These are phyloP conservation scores for Gyrodactylus salaris DNA, from an alignment of 1,140 invertebrate species.

Conservation along the genomic window DNA sequence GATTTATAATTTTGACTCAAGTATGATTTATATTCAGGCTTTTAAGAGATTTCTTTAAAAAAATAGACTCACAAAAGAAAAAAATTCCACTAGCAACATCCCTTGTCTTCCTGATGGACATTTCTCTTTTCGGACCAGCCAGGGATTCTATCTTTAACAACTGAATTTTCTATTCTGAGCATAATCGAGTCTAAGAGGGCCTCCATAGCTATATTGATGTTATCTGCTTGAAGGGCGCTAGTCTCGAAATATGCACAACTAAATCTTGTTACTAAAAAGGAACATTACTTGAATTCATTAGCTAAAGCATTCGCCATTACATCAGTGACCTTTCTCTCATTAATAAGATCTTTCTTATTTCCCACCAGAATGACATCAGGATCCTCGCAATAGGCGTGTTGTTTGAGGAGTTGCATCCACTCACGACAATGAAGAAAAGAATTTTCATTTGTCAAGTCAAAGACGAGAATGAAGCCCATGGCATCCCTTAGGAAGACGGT, in stretches of 20 bases:
- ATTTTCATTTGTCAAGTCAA: conserved; percentile 73
- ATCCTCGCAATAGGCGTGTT: conserved; percentile 65
- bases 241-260: conserved; percentile 40
- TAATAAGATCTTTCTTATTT: conserved; percentile 57
- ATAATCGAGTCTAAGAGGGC: conserved; percentile 51
- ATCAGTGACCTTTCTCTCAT: conserved; percentile 39
- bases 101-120: background rate
- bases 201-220: conserved; percentile 45
- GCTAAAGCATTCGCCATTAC: conserved; percentile 43
- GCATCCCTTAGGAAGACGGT: conserved; percentile 85
- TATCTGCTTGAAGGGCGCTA: conserved; percentile 54
- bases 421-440: conserved; percentile 72
- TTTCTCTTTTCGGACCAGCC: background rate
- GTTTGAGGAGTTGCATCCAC: conserved; percentile 57
- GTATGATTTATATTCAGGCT: too few species aligned
- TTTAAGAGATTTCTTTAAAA: too few species aligned
- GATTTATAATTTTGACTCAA: too few species aligned
- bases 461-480: conserved; percentile 76
- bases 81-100: too few species aligned
- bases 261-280: background rate
- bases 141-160: conserved; percentile 1
- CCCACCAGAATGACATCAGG: conserved; percentile 76
- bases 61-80: too few species aligned
- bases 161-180: conserved; percentile 29
- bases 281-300: conserved; percentile 33